These are phyloP conservation scores for Ennomos quercinarius DNA, from an alignment of 2,888 invertebrate genomes.

Conservation along the genomic window DNA sequence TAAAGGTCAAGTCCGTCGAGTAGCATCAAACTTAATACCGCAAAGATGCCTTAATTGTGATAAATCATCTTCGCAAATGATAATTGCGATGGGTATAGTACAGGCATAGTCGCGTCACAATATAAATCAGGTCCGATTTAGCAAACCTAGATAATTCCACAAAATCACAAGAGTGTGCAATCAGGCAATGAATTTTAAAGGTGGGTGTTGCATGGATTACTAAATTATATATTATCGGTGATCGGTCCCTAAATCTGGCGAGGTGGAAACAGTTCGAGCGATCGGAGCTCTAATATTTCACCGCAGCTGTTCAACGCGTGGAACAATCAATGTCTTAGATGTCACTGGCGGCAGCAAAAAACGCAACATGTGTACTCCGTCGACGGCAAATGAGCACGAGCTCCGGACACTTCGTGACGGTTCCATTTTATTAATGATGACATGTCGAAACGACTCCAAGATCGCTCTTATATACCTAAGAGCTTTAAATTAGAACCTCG, in stretches of 20 bases:
- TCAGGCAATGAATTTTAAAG: constrained; percentile 68
- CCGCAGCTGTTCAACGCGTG: constrained; percentile 66
- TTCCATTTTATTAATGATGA: constrained; percentile 54
- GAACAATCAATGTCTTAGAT: constrained; percentile 71
- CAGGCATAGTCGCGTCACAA: constrained; percentile 46
- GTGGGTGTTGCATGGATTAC: constrained; percentile 74
- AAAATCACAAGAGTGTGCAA: constrained; percentile 74
- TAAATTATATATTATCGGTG: constrained; percentile 73
- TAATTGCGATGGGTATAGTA: constrained; percentile 64
- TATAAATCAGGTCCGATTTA: constrained; percentile 73
- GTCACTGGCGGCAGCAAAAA: constrained; percentile 64
- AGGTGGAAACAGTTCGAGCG: constrained; percentile 55
- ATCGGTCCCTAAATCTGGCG: constrained; percentile 63
- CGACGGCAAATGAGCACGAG: constrained; percentile 65
- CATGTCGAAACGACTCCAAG: constrained; percentile 43
- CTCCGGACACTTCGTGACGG: constrained; percentile 58
- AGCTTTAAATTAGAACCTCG: constrained; percentile 25
- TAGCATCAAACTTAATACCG: constrained; percentile 57
- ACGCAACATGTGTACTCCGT: constrained; percentile 68
- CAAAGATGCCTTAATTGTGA: constrained; percentile 67
- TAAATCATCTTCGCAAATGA: constrained; percentile 68
- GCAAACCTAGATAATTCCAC: constrained; percentile 70
- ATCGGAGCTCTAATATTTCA: constrained; percentile 66
- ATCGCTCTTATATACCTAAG: constrained; percentile 22
- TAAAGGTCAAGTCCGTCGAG: constrained; percentile 61